Percentiles rank a stretch among this genome's conserved stretches.
phyloP scores from a whole-genome alignment of 2,888 invertebrate species.

The Coenonympha arcania region DNA sequence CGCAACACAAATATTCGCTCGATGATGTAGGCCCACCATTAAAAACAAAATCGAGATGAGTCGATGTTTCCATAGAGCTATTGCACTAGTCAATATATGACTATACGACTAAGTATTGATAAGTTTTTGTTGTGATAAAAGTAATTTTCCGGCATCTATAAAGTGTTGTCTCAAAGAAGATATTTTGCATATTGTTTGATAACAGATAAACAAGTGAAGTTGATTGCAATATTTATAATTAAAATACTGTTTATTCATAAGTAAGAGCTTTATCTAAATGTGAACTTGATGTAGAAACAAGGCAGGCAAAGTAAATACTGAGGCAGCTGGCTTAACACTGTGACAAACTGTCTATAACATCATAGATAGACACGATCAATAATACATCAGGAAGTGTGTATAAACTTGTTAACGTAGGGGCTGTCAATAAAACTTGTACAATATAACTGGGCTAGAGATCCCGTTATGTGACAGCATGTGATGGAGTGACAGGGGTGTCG shows the following conservation, averaged over 20 bases:
- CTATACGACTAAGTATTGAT: neutral
- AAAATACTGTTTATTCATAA: too few relatives aligned
- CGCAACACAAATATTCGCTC: too few relatives aligned
- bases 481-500: constrained; percentile 9
- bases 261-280: too few relatives aligned
- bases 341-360: neutral
- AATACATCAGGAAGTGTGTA: constrained; percentile 11
- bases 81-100: neutral
- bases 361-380: constrained; percentile 1
- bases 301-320: neutral
- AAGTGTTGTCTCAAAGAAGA: too few relatives aligned
- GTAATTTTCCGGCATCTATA: neutral
- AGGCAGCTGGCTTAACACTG: constrained; percentile 5
- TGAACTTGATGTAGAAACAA: constrained; percentile 2
- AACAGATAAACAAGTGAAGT: too few relatives aligned
- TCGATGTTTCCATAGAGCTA: neutral
- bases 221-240: too few relatives aligned
- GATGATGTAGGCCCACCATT: too few relatives aligned
- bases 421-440: constrained; percentile 13
- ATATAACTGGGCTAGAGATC: constrained; percentile 15
- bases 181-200: too few relatives aligned
- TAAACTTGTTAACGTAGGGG: constrained; percentile 10
- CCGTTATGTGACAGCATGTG: constrained; percentile 12
- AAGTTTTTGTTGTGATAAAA: neutral
- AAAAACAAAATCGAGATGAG: neutral